Conservation (phyloP, 2,888 invertebrate genomes). For the Neocrepidodera transversa region DNA sequence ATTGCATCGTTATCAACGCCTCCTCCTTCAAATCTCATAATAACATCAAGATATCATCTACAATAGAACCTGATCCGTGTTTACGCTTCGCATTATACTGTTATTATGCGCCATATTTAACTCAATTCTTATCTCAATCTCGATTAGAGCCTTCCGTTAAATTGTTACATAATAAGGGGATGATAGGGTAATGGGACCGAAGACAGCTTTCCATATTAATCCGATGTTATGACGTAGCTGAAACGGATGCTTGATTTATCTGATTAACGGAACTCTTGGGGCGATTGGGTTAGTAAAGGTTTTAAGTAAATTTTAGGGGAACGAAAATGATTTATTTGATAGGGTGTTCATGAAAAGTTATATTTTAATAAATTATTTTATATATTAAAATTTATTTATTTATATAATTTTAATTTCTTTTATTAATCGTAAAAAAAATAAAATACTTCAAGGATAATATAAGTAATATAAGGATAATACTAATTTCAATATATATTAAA, state of each 20-base stretch:
- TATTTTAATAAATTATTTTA: too few relatives aligned
- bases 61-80: conserved; percentile 36
- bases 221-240: conserved; percentile 29
- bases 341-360: too few relatives aligned
- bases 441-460: too few relatives aligned
- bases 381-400: too few relatives aligned
- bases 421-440: too few relatives aligned
- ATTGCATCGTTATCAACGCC: conserved; percentile 37
- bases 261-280: conserved; percentile 12
- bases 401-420: too few relatives aligned
- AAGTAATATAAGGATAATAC: too few relatives aligned
- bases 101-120: conserved; percentile 40
- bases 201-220: conserved; percentile 35
- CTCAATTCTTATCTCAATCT: conserved; percentile 49
- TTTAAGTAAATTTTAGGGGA: too few relatives aligned
- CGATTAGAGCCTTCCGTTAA: conserved; percentile 52
- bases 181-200: conserved; percentile 33
- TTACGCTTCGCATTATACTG: conserved; percentile 37
- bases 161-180: conserved; percentile 51
- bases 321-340: too few relatives aligned
- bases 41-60: conserved; percentile 38
- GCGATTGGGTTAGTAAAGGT: not conserved
- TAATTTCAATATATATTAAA: too few relatives aligned
- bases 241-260: conserved; percentile 24
- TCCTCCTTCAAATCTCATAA: conserved; percentile 42